Percentiles rank a stretch among this genome's conserved stretches.
These are phyloP conservation scores for Orthosia incerta DNA, from an alignment of 2,888 invertebrate genomes.

Conservation along the genomic window DNA sequence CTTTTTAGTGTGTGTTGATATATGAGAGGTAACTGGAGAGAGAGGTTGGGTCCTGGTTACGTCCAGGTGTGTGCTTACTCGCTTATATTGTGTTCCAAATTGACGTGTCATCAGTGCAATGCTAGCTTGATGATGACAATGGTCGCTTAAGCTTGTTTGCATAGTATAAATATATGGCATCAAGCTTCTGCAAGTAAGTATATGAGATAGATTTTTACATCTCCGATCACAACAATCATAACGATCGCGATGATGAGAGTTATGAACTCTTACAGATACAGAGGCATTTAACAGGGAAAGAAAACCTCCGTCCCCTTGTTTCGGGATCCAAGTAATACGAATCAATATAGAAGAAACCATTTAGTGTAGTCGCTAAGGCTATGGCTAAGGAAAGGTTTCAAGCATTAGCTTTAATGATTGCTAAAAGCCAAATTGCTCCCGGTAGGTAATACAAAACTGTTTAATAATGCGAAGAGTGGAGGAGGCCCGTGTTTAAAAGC, in stretches of 20 bases:
- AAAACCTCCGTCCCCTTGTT: neutral
- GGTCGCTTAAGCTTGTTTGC: constrained; percentile 12
- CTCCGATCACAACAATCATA: neutral
- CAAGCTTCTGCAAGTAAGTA: neutral
- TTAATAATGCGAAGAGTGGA: constrained; percentile 45
- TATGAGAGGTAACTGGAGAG: constrained; percentile 16
- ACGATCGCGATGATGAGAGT: neutral
- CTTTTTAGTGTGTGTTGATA: constrained; percentile 27
- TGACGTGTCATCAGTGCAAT: neutral
- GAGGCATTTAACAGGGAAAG: neutral
- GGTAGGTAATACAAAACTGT: constrained; percentile 15
- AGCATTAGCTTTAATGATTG: neutral
- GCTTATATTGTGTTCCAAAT: constrained; percentile 14
- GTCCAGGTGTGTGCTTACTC: constrained; percentile 5
- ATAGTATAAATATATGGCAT: neutral
- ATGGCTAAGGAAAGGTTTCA: too few species aligned
- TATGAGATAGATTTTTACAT: neutral
- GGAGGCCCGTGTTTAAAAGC: constrained; percentile 62
- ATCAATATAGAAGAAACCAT: constrained; percentile 1
- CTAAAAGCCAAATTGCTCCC: neutral
- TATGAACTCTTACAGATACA: neutral
- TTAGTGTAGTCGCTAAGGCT: neutral
- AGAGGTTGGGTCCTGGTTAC: neutral
- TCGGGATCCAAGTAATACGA: neutral
- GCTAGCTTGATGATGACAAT: neutral